Evolutionary conservation across 2,888 invertebrate genomes (phyloP).

Genomic region (Drosophila pegasa): DNA sequence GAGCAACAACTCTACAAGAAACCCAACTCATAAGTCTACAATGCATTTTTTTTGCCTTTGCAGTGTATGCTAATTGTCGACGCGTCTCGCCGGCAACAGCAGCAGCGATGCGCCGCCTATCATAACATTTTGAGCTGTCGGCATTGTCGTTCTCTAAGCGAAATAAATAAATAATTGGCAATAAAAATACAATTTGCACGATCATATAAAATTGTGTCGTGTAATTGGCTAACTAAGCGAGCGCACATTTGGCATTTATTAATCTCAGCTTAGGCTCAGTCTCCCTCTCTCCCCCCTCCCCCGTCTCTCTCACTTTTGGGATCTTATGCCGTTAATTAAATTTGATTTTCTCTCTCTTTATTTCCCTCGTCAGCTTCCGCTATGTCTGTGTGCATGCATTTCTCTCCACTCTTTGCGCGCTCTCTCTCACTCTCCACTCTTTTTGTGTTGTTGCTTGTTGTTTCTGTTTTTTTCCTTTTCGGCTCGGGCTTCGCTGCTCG

Average conservation of each 20-base stretch:
- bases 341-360: conserved; percentile 56
- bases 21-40: no score
- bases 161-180: conserved; percentile 80
- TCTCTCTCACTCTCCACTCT: no score
- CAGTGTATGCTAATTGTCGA: conserved; percentile 30
- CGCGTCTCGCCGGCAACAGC: conserved; percentile 11
- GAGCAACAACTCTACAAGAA: no score
- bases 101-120: conserved; percentile 32
- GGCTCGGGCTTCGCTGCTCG: conserved; percentile 21
- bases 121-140: conserved; percentile 50
- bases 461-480: conserved; percentile 5
- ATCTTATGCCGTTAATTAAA: conserved; percentile 60
- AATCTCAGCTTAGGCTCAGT: conserved; percentile 29
- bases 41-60: no score
- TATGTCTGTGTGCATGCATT: conserved; percentile 35
- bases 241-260: conserved; percentile 39
- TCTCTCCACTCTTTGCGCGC: no score
- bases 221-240: conserved; percentile 67
- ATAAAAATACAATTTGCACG: conserved; percentile 80
- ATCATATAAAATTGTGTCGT: conserved; percentile 74
- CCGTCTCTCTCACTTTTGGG: conserved; percentile 3
- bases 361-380: conserved; percentile 58
- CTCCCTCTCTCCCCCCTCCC: neutral
- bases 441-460: neutral
- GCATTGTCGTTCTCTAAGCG: conserved; percentile 57